Conservation (phyloP, 2,888 invertebrate genomes). For the Agrotis exclamationis region DNA sequence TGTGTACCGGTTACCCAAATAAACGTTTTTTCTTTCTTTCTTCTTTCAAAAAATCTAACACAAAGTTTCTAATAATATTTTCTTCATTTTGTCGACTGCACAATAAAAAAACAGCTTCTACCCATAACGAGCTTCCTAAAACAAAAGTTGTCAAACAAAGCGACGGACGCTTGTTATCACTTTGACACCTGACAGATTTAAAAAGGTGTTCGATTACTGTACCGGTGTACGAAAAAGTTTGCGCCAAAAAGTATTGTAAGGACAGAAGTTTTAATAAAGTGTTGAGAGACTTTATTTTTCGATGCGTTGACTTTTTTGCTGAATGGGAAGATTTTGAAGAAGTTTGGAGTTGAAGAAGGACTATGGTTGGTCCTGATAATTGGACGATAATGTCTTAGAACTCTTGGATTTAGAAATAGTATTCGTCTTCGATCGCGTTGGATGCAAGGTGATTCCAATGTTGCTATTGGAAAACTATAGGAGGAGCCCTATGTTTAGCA, state of each 20-base stretch:
- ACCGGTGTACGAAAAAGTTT: conserved; percentile 43
- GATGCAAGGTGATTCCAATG: too few species aligned
- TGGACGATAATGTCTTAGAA: not conserved
- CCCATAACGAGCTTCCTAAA: conserved; percentile 29
- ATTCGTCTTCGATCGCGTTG: too few species aligned
- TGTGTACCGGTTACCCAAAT: too few species aligned
- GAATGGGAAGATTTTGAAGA: not conserved
- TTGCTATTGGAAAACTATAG: too few species aligned
- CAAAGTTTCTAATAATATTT: too few species aligned
- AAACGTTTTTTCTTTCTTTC: too few species aligned
- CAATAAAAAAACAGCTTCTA: not conserved
- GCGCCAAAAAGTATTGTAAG: conserved; percentile 34
- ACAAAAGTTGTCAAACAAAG: conserved; percentile 51
- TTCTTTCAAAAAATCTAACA: too few species aligned
- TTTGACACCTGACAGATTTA: conserved; percentile 65
- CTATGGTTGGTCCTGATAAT: not conserved
- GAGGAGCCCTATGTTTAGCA: too few species aligned
- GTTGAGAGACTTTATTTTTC: conserved; percentile 33
- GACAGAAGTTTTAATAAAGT: conserved; percentile 55
- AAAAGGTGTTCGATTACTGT: conserved; percentile 50
- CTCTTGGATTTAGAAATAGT: not conserved
- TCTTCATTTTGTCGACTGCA: not conserved
- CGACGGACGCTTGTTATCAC: conserved; percentile 54
- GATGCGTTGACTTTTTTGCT: conserved; percentile 1
- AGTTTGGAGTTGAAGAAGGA: not conserved